phyloP scores from a whole-genome alignment of 2,888 invertebrate species.

The Tuta absoluta region DNA sequence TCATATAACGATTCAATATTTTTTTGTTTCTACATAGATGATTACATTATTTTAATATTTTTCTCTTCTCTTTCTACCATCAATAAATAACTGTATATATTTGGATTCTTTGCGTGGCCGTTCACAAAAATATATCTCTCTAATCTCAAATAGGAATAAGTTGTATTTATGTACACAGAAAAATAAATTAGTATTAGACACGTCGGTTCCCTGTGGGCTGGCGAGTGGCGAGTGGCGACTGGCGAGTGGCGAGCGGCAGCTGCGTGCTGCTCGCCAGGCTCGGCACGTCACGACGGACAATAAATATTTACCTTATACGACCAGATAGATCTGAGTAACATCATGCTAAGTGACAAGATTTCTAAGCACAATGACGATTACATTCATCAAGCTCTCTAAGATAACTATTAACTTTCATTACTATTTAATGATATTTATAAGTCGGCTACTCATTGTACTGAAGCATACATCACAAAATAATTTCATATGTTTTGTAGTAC shows the following conservation, averaged over 20 bases:
- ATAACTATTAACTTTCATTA: constrained; percentile 67
- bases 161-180: constrained; percentile 47
- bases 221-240: background rate
- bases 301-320: constrained; percentile 51
- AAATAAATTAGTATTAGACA: constrained; percentile 37
- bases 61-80: constrained; percentile 33
- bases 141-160: constrained; percentile 60
- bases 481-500: constrained; percentile 38
- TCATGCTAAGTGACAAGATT: constrained; percentile 72
- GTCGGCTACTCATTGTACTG: constrained; percentile 74
- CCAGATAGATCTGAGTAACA: constrained; percentile 68
- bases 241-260: constrained; percentile 33
- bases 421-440: constrained; percentile 68
- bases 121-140: constrained; percentile 55
- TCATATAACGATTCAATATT: constrained; percentile 27
- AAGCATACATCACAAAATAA: constrained; percentile 70
- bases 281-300: constrained; percentile 37
- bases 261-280: no score
- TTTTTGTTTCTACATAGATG: constrained; percentile 18
- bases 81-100: constrained; percentile 33
- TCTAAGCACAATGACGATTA: constrained; percentile 80
- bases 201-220: constrained; percentile 32
- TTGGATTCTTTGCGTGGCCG: constrained; percentile 44
- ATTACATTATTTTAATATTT: constrained; percentile 28
- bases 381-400: constrained; percentile 78